Evolutionary conservation across 1,140 invertebrate species (phyloP).

Genomic region (Dendrolimus kikuchii): DNA sequence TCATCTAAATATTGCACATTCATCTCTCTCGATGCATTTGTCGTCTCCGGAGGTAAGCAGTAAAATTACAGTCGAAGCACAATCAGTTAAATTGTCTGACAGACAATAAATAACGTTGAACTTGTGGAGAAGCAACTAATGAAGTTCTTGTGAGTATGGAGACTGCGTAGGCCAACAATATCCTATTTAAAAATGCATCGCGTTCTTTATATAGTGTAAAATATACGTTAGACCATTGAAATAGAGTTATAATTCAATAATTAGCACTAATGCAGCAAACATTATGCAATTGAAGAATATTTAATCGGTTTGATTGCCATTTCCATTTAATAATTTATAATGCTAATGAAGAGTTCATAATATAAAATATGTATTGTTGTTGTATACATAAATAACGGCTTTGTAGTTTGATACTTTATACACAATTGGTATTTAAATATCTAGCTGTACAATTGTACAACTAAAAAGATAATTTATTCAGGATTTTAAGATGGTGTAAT

Average conservation of each 20-base stretch:
- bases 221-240: too few relatives aligned
- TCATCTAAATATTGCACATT: constrained; percentile 17
- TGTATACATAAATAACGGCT: background rate
- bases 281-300: constrained; percentile 32
- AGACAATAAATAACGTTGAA: constrained; percentile 46
- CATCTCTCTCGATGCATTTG: constrained; percentile 11
- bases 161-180: constrained; percentile 36
- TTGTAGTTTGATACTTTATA: too few relatives aligned
- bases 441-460: too few relatives aligned
- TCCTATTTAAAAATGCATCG: constrained; percentile 26
- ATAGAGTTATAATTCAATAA: too few relatives aligned
- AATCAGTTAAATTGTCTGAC: constrained; percentile 44
- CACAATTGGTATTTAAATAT: too few relatives aligned
- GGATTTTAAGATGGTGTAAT: too few relatives aligned
- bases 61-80: constrained; percentile 14
- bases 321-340: constrained; percentile 50
- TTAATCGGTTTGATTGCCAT: constrained; percentile 23
- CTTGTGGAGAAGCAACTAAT: constrained; percentile 51
- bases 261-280: too few relatives aligned
- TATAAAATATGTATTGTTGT: constrained; percentile 25
- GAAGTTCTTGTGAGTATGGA: constrained; percentile 53
- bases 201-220: background rate
- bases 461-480: too few relatives aligned
- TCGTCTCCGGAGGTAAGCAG: constrained; percentile 10
- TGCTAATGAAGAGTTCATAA: constrained; percentile 36